These are phyloP conservation scores for Hirtodrosophila alboralis DNA, from an alignment of 2,888 invertebrate species.

Conservation along the genomic window DNA sequence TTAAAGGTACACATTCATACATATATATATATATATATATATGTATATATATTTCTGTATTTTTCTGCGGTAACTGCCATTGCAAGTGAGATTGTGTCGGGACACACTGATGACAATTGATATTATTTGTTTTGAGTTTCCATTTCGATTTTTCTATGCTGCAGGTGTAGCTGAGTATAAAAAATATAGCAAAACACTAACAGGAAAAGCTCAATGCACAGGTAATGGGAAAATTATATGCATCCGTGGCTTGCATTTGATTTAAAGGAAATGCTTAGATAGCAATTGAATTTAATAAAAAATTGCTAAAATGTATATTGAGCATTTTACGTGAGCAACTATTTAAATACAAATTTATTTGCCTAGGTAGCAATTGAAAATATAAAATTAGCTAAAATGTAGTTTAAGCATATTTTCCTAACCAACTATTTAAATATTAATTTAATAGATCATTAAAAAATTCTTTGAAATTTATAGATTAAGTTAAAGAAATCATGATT, in stretches of 20 bases:
- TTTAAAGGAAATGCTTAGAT: not conserved
- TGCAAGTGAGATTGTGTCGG: constrained; percentile 35
- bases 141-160: constrained; percentile 53
- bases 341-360: too few species aligned
- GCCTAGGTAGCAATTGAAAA: too few species aligned
- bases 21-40: constrained; percentile 5
- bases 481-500: too few species aligned
- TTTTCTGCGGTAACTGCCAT: constrained; percentile 3
- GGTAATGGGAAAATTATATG: constrained; percentile 27
- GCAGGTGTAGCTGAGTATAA: constrained; percentile 19
- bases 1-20: constrained; percentile 4
- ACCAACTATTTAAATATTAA: too few species aligned
- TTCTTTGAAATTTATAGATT: too few species aligned
- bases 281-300: constrained; percentile 8
- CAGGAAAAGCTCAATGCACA: constrained; percentile 11
- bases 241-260: constrained; percentile 9
- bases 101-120: constrained; percentile 71
- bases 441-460: too few species aligned
- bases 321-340: too few species aligned
- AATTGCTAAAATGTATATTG: too few species aligned
- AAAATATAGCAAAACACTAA: not conserved
- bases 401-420: too few species aligned
- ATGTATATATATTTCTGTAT: constrained; percentile 25
- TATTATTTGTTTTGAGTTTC: constrained; percentile 64
- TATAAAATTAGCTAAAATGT: too few species aligned